Evolutionary conservation across 2,113 vertebrate genomes (phyloP).

Genomic region (Jacana jacana): DNA sequence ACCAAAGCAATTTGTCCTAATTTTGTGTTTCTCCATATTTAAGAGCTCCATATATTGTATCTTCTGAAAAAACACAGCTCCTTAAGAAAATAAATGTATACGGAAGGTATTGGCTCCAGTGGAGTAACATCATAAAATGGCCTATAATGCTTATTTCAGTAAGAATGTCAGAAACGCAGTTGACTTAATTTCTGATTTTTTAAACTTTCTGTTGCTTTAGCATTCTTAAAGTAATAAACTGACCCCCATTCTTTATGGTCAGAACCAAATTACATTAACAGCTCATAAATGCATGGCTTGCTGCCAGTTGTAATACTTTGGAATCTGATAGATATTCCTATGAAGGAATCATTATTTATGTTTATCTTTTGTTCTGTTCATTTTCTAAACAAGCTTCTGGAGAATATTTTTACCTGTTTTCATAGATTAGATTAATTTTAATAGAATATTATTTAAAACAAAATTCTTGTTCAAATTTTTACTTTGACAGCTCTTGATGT

Average conservation of each 20-base stretch:
- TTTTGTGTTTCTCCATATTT: background rate
- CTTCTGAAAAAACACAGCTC: background rate
- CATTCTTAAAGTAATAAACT: background rate
- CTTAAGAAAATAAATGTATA: background rate
- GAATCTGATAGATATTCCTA: background rate
- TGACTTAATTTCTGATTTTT: background rate
- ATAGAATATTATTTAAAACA: background rate
- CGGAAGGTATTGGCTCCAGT: background rate
- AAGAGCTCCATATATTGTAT: background rate
- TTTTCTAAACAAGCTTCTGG: background rate
- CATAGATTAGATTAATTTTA: background rate
- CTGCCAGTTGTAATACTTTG: background rate
- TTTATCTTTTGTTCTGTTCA: background rate
- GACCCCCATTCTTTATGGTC: background rate
- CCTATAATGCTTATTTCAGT: background rate
- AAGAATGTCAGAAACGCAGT: background rate
- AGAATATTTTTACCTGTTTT: background rate
- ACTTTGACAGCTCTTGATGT: background rate
- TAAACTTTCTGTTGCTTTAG: background rate
- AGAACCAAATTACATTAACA: background rate
- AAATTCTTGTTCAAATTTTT: background rate
- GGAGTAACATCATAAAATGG: background rate
- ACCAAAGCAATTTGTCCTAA: background rate
- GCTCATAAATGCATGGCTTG: background rate
- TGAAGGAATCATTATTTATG: background rate